phyloP scores from a whole-genome alignment of 2,797 vertebrate species.

The Phylloscopus collybita region DNA sequence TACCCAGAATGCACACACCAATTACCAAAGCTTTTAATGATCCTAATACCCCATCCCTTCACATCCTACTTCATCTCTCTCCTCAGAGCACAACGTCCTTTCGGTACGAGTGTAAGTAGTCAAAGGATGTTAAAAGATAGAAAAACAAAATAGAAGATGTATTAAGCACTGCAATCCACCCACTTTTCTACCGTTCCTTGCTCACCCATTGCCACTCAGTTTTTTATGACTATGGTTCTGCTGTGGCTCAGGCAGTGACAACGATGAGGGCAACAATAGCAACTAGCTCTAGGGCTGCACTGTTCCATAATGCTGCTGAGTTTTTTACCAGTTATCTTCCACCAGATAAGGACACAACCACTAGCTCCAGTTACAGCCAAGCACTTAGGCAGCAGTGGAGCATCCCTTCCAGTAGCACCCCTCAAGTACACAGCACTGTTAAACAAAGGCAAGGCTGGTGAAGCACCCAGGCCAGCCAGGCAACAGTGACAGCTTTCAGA shows the following conservation, averaged over 20 bases:
- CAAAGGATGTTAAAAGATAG: not conserved
- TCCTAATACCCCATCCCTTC: not conserved
- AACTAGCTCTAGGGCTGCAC: not conserved
- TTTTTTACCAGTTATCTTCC: not conserved
- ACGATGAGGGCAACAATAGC: not conserved
- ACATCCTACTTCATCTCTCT: not conserved
- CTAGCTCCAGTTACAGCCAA: not conserved
- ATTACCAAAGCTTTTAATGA: not conserved
- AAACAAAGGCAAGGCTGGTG: not conserved
- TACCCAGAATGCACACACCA: not conserved
- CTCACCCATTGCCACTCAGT: not conserved
- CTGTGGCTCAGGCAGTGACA: not conserved
- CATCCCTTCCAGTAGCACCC: not conserved
- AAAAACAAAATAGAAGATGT: not conserved
- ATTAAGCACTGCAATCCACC: not conserved
- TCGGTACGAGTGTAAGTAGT: not conserved
- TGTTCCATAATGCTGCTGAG: not conserved
- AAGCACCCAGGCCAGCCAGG: not conserved
- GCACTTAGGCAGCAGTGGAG: not conserved
- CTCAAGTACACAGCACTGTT: not conserved
- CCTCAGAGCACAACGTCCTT: not conserved
- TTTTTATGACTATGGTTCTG: not conserved
- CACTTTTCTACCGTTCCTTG: not conserved
- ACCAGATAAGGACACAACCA: not conserved
- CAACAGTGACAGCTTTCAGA: not conserved